Evolutionary conservation across 2,888 invertebrate genomes (phyloP).

Genomic region (Drosophila meridionalis): DNA sequence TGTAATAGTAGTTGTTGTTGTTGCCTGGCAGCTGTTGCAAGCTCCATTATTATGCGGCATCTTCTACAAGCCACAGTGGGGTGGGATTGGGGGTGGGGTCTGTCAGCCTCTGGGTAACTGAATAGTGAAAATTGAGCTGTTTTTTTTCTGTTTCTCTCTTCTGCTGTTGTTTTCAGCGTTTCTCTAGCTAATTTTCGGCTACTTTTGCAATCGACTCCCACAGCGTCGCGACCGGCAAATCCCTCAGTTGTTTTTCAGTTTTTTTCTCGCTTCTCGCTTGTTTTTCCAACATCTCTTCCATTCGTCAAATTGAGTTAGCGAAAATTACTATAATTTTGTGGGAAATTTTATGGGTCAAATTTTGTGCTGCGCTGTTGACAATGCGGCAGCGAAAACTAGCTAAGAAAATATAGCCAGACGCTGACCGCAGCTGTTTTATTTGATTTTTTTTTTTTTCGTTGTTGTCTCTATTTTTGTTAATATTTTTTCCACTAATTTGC

Average conservation of each 20-base stretch:
- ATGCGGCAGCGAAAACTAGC: constrained; percentile 37
- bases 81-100: background rate
- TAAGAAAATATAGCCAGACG: constrained; percentile 39
- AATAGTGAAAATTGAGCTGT: constrained; percentile 71
- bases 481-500: constrained; percentile 66
- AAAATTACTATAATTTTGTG: constrained; percentile 80
- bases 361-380: constrained; percentile 66
- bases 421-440: constrained; percentile 62
- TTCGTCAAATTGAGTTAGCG: constrained; percentile 75
- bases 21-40: constrained; percentile 30
- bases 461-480: background rate
- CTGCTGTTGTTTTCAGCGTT: constrained; percentile 25
- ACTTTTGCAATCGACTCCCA: constrained; percentile 76
- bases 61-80: constrained; percentile 11
- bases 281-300: constrained; percentile 15
- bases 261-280: constrained; percentile 8
- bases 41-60: constrained; percentile 56
- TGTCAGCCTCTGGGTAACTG: constrained; percentile 59
- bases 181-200: constrained; percentile 69
- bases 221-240: constrained; percentile 40
- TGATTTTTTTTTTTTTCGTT: constrained; percentile 12
- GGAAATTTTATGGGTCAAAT: constrained; percentile 80
- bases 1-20: constrained; percentile 13
- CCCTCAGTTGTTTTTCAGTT: constrained; percentile 26
- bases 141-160: constrained; percentile 26